Conservation (phyloP, 2,888 invertebrate species). For the Idaea aversata region DNA sequence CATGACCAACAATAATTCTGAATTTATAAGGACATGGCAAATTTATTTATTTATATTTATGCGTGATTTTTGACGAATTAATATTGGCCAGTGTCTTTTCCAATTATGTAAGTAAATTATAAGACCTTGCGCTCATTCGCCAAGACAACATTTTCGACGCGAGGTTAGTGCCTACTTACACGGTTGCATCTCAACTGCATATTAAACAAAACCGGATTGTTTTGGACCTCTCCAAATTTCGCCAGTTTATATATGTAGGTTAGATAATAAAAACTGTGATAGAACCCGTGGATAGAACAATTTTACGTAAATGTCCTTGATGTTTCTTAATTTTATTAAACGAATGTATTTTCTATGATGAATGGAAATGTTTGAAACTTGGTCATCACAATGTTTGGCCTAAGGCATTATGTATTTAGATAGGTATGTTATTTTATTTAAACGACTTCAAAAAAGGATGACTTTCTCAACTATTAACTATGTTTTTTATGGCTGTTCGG, state of each 20-base stretch:
- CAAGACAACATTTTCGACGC: conserved; percentile 7
- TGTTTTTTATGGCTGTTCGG: too few relatives aligned
- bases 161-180: background rate
- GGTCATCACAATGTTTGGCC: background rate
- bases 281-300: background rate
- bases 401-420: too few relatives aligned
- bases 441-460: too few relatives aligned
- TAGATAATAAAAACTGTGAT: conserved; percentile 1
- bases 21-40: too few relatives aligned
- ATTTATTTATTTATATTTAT: background rate
- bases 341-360: background rate
- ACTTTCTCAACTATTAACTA: too few relatives aligned
- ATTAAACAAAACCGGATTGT: background rate
- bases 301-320: background rate
- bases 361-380: background rate
- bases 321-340: background rate
- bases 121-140: conserved; percentile 16
- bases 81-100: conserved; percentile 18
- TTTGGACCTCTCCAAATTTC: background rate
- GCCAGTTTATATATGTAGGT: background rate
- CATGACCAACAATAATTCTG: too few relatives aligned
- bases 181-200: background rate
- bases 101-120: conserved; percentile 20
- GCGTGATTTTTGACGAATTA: conserved; percentile 11
- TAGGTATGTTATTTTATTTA: too few relatives aligned